A percentile compares a stretch with the other conserved stretches of the same genome.
phyloP scores from a whole-genome alignment of 2,797 vertebrate genomes.

The Anguilla pacifica region DNA sequence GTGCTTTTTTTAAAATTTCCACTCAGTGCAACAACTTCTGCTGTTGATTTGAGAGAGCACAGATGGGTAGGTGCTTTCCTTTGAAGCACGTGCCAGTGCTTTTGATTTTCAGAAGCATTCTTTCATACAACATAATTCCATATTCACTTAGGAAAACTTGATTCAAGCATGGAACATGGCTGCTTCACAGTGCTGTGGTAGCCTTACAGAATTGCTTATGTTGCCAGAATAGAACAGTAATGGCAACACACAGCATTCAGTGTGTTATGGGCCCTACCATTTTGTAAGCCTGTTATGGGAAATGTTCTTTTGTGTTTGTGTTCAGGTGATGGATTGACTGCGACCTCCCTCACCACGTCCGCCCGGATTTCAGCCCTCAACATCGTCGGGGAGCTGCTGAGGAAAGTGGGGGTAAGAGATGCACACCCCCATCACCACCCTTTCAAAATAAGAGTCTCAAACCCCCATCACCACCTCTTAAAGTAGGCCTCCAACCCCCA shows the following conservation, averaged over 20 bases:
- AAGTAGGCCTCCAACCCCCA: background rate
- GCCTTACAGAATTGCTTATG: background rate
- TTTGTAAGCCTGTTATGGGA: background rate
- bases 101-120: background rate
- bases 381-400: conserved; percentile 93
- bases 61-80: too few species aligned
- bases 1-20: too few species aligned
- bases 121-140: background rate
- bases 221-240: background rate
- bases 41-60: background rate
- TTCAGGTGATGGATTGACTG: conserved; percentile 76
- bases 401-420: conserved; percentile 92
- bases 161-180: background rate
- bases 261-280: background rate
- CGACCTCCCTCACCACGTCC: conserved; percentile 90
- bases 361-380: conserved; percentile 96
- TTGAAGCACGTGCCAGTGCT: background rate
- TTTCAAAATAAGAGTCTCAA: background rate
- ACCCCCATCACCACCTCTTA: background rate
- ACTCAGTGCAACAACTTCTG: too few species aligned
- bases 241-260: too few species aligned
- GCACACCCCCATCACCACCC: background rate
- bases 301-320: conserved; percentile 26
- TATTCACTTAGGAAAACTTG: background rate
- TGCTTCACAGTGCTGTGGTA: background rate